These are phyloP conservation scores for Amphimallon solstitiale DNA, from an alignment of 2,888 invertebrate species.

Conservation along the genomic window DNA sequence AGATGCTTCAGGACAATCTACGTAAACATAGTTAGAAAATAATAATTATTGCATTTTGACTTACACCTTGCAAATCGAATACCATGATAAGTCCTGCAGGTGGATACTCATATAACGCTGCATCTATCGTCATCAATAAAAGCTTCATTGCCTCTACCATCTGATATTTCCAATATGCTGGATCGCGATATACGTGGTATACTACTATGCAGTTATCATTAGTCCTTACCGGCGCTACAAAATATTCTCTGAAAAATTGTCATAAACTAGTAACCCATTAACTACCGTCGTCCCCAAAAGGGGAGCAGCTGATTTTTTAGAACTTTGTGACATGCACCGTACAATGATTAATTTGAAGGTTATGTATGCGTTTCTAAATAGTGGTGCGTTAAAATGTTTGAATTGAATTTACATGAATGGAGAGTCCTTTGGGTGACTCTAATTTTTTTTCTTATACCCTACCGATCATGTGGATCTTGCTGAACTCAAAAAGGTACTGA, in stretches of 20 bases:
- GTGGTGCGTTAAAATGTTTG: too few species aligned
- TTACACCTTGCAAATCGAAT: slow-evolving; percentile 75
- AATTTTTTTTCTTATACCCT: too few species aligned
- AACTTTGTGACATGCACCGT: too few species aligned
- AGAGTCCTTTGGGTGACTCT: too few species aligned
- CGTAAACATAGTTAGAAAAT: background rate
- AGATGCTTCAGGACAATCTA: slow-evolving; percentile 52
- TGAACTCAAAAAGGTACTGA: too few species aligned
- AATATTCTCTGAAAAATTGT: slow-evolving; percentile 66
- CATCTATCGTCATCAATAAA: slow-evolving; percentile 59
- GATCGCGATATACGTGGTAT: slow-evolving; percentile 69
- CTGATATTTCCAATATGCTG: slow-evolving; percentile 69
- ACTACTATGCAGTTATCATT: slow-evolving; percentile 70
- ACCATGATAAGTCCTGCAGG: slow-evolving; percentile 74
- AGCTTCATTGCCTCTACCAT: slow-evolving; percentile 71
- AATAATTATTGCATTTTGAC: slow-evolving; percentile 56
- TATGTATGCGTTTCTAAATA: too few species aligned
- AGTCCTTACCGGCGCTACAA: slow-evolving; percentile 68
- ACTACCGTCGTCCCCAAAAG: too few species aligned
- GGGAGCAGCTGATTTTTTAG: too few species aligned
- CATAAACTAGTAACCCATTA: too few species aligned
- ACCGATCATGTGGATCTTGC: too few species aligned
- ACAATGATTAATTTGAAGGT: too few species aligned
- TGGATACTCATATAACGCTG: slow-evolving; percentile 69
- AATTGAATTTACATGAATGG: too few species aligned